Evolutionary conservation across 2,113 vertebrate species (phyloP).

Genomic region (Poeciliopsis turrubarensis): DNA sequence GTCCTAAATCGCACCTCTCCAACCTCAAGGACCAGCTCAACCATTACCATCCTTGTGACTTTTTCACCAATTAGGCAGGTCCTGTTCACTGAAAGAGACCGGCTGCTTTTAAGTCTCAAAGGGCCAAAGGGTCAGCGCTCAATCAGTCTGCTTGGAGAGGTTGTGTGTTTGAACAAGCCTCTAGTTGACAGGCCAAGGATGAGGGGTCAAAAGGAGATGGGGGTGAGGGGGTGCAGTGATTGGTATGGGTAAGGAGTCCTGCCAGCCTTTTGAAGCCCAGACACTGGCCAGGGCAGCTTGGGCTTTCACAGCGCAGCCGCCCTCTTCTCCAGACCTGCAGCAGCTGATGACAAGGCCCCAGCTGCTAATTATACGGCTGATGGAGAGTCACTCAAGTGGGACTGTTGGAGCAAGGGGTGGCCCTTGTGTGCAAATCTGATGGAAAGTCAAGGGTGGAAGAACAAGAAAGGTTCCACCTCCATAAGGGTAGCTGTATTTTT

Average conservation of each 20-base stretch:
- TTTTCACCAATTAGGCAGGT: constrained; percentile 75
- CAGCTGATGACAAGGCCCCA: constrained; percentile 75
- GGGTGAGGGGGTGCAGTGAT: constrained; percentile 36
- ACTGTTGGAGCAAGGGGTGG: constrained; percentile 67
- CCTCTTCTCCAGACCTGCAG: constrained; percentile 56
- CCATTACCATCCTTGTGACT: constrained; percentile 63
- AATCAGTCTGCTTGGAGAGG: constrained; percentile 66
- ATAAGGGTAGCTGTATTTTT: constrained; percentile 3
- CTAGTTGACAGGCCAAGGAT: constrained; percentile 68
- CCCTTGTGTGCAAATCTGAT: constrained; percentile 58
- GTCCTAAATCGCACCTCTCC: constrained; percentile 31
- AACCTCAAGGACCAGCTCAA: constrained; percentile 34
- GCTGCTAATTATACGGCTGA: constrained; percentile 80
- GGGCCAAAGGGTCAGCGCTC: constrained; percentile 70
- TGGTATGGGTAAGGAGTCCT: constrained; percentile 58
- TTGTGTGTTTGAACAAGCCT: constrained; percentile 68
- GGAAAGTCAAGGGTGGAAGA: constrained; percentile 11
- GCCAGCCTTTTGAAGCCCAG: constrained; percentile 75
- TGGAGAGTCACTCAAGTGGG: constrained; percentile 77
- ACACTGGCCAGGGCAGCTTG: constrained; percentile 60
- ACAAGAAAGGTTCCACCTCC: neutral
- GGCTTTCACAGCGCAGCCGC: constrained; percentile 65
- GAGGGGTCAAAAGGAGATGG: constrained; percentile 51
- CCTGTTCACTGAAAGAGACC: constrained; percentile 52
- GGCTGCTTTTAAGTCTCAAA: constrained; percentile 59